Percentiles rank a stretch among this genome's conserved stretches.
phyloP scores from a whole-genome alignment of 2,888 invertebrate genomes.

The Fabriciana adippe region DNA sequence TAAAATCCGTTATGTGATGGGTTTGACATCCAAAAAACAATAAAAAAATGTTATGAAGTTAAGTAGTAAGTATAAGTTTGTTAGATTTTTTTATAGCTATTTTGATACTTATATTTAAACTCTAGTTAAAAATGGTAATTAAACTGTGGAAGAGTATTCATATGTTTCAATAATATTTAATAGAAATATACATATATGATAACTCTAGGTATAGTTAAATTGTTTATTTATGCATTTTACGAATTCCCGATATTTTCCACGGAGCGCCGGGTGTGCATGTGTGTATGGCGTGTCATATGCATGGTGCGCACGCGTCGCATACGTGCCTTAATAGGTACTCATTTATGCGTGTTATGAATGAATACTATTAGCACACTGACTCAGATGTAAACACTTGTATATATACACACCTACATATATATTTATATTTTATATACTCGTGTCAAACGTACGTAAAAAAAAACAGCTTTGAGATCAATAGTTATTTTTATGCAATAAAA shows the following conservation, averaged over 20 bases:
- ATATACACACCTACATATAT: not conserved
- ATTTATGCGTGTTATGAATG: conserved; percentile 45
- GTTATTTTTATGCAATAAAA: no score
- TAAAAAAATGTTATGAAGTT: no score
- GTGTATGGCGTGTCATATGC: conserved; percentile 49
- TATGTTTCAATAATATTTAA: not conserved
- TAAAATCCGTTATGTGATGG: no score
- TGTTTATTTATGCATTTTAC: conserved; percentile 14
- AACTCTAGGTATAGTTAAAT: not conserved
- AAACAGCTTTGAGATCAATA: no score
- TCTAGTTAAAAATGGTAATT: no score
- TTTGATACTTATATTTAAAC: no score
- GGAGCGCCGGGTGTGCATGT: conserved; percentile 44
- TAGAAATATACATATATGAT: not conserved
- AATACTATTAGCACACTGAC: conserved; percentile 29
- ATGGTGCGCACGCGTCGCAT: conserved; percentile 59
- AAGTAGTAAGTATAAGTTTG: no score
- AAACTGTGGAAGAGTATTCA: no score
- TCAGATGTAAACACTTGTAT: not conserved
- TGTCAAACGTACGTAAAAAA: not conserved
- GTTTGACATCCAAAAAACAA: no score
- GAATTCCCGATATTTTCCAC: conserved; percentile 41
- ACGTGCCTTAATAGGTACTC: conserved; percentile 51
- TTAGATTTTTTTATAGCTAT: no score
- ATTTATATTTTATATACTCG: not conserved